Conservation (phyloP, 2,113 vertebrate genomes). For the Sander vitreus region DNA sequence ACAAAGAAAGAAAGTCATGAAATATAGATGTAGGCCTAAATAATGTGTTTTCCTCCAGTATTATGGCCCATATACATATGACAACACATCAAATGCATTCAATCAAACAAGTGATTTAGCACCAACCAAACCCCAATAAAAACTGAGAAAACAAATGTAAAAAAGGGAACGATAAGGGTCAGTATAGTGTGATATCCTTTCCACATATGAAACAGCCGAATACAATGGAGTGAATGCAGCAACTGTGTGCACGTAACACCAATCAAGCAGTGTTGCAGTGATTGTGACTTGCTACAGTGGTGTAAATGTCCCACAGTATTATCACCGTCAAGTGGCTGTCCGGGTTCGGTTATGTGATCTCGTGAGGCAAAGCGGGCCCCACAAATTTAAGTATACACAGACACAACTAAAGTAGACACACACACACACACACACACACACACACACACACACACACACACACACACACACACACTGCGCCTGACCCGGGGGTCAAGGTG, state of each 20-base stretch:
- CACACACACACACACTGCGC: slow-evolving; percentile 68
- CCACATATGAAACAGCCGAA: slow-evolving; percentile 2
- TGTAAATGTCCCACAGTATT: slow-evolving; percentile 47
- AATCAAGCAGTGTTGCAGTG: not conserved
- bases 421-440: slow-evolving; percentile 3
- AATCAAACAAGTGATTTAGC: not conserved
- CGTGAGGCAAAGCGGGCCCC: slow-evolving; percentile 44
- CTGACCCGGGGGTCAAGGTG: slow-evolving; percentile 95
- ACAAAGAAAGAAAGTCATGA: not conserved
- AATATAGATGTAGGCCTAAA: not conserved
- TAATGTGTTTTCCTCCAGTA: not conserved
- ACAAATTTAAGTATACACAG: slow-evolving; percentile 53
- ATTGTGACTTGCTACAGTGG: slow-evolving; percentile 9
- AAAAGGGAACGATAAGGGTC: not conserved
- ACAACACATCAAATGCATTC: not conserved
- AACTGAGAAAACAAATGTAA: not conserved
- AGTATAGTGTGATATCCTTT: not conserved
- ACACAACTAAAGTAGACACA: slow-evolving; percentile 43
- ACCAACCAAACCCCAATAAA: not conserved
- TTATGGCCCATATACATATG: not conserved
- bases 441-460: slow-evolving; percentile 40
- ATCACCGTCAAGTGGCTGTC: slow-evolving; percentile 65
- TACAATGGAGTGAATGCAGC: not conserved
- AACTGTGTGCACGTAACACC: slow-evolving; percentile 14
- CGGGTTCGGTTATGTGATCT: slow-evolving; percentile 69